Conservation (phyloP, 2,113 vertebrate genomes). For the Leptosomus discolor region DNA sequence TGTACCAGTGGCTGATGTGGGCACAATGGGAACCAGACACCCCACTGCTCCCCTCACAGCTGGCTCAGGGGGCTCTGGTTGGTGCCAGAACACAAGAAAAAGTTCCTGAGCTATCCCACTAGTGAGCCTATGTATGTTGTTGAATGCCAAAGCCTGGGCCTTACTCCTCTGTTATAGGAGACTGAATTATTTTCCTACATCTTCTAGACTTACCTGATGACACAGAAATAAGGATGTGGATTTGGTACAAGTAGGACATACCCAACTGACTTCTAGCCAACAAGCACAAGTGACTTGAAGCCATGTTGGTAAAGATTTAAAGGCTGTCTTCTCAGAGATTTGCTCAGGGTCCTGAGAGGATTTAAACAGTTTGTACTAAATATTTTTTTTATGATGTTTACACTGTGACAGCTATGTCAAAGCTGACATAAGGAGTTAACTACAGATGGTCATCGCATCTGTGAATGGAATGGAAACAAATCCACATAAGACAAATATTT, state of each 20-base stretch:
- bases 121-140: background rate
- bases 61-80: background rate
- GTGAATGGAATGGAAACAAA: background rate
- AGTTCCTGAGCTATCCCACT: background rate
- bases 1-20: background rate
- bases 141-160: background rate
- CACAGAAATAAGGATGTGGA: background rate
- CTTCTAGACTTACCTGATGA: background rate
- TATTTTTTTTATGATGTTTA: background rate
- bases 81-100: background rate
- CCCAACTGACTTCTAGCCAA: background rate
- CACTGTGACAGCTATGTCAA: background rate
- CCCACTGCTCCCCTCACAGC: accelerated
- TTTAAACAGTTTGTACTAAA: background rate
- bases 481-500: background rate
- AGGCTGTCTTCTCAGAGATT: background rate
- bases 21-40: background rate
- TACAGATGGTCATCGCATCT: slow-evolving; percentile 32
- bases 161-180: accelerated
- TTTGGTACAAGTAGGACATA: background rate
- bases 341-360: background rate
- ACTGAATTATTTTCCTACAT: background rate
- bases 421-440: background rate
- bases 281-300: background rate
- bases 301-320: background rate